Evolutionary conservation across 2,888 invertebrate species (phyloP).

Genomic region (Eupithecia exiguata): DNA sequence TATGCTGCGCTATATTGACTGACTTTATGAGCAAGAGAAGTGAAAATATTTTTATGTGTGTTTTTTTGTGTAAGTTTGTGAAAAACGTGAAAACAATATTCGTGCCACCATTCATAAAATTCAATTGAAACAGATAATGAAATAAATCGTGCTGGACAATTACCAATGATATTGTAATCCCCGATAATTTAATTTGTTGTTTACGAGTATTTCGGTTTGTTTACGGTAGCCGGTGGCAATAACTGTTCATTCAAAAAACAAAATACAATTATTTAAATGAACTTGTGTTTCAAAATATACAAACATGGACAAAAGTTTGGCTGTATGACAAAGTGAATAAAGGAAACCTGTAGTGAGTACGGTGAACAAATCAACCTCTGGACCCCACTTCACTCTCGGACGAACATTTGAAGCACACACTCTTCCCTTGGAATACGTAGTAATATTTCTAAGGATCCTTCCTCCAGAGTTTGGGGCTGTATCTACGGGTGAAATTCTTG

Average conservation of each 20-base stretch:
- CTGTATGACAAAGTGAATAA: conserved; percentile 22
- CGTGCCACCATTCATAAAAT: neutral
- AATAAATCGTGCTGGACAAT: neutral
- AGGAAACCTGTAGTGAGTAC: conserved; percentile 14
- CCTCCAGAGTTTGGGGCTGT: neutral
- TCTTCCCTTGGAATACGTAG: neutral
- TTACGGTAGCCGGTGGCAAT: neutral
- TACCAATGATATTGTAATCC: neutral
- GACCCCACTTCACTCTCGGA: conserved; percentile 2
- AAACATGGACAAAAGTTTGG: conserved; percentile 17
- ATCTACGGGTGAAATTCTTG: neutral
- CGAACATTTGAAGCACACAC: conserved; percentile 3
- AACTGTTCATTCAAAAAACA: neutral
- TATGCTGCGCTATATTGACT: too few relatives aligned
- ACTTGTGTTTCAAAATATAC: neutral
- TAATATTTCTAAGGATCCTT: neutral
- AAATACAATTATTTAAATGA: neutral
- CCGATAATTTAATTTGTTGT: neutral
- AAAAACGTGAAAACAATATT: neutral
- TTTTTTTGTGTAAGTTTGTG: neutral
- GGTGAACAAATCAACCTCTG: conserved; percentile 9
- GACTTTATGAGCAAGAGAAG: too few relatives aligned
- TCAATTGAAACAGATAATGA: neutral
- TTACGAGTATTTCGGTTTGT: neutral
- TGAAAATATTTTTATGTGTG: too few relatives aligned